A percentile compares a stretch with the other conserved stretches of the same genome.
phyloP scores from a whole-genome alignment of 2,888 invertebrate genomes.

The Tethea ocularis region DNA sequence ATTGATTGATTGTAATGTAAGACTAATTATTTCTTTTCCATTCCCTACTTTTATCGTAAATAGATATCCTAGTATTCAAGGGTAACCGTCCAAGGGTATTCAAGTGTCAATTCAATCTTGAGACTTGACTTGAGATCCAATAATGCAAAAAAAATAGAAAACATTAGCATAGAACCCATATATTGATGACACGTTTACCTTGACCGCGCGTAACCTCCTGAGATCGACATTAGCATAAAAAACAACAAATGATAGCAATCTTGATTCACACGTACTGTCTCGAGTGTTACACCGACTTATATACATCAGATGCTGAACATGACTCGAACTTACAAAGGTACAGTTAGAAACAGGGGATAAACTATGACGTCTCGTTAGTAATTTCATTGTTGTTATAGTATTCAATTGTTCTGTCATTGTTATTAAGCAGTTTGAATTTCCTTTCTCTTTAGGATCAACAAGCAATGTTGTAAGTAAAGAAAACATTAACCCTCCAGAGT shows the following conservation, averaged over 20 bases:
- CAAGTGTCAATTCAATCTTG: too few species aligned
- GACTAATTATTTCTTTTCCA: too few species aligned
- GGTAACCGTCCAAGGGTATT: neutral
- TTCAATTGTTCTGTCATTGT: neutral
- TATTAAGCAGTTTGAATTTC: neutral
- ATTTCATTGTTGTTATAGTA: neutral
- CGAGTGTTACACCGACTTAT: conserved; percentile 6
- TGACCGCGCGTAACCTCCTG: conserved; percentile 71
- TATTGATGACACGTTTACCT: conserved; percentile 65
- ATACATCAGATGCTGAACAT: neutral
- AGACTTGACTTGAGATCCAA: neutral
- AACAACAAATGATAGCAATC: conserved; percentile 43
- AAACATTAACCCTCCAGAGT: too few species aligned
- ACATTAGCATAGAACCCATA: conserved; percentile 2
- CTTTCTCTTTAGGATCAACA: neutral
- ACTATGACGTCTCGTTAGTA: neutral
- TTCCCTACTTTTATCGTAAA: too few species aligned
- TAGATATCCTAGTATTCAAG: too few species aligned
- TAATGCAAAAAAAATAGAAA: neutral
- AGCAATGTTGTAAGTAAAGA: too few species aligned
- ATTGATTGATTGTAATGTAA: too few species aligned
- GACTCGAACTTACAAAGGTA: neutral
- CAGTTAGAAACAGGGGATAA: neutral
- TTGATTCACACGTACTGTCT: conserved; percentile 40
- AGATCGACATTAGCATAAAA: conserved; percentile 49